Base-by-base conservation (phyloP, 2,113 vertebrate species). In the Eudyptes chrysolophus region DNA sequence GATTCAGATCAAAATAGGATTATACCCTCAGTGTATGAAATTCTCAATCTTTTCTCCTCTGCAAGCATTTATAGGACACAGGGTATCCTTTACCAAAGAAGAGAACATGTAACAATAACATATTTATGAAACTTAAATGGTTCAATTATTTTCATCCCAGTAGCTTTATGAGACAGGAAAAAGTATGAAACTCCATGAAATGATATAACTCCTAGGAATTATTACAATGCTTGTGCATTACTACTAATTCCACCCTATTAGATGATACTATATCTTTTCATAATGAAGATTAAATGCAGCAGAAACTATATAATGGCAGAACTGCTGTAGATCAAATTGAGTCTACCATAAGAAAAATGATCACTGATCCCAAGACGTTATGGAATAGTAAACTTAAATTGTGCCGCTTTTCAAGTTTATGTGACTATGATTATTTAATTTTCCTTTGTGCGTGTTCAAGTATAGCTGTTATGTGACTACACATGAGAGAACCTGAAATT, bases 341-440 rank as follows among this genome's bases (percentile, higher is more conserved):
- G 97, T 97, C 97, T 98, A 97, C 96, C 96, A 90, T 68, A 98
- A 98, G 97, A 98, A 95, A 98, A 97, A 97, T 94, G 97, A 98
- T 98, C 97, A 81, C 96, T 97, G 97, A 98, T 98, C 97, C 98
- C 96, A 97, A 98, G 97, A 97, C 18, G 32, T 97, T 98, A 96
- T 97, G 97, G 98, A 98, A 98, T 98, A 97, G 98, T 98, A 98
- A 98, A 98, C 98, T 98, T 98, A 97, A 98, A 98, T 94, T 98
- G 97, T 97, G 90, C 97, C 2, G 70, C 98, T 98, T 98, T 98
- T 98, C 98, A 98, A 98, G 98, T 98, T 98, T 98, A 97, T 98
- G 97, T 98, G 98, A 98, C 98, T 98, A 95, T 98, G 98, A 98
- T 98, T 98, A 98, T 98, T 98, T 98, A 98, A 98, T 98, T 98